Percentiles rank a stretch among this genome's conserved stretches.
These are phyloP conservation scores for Lepilemur septentrionalis DNA, from an alignment of 2,797 vertebrate species.

Conservation along the genomic window DNA sequence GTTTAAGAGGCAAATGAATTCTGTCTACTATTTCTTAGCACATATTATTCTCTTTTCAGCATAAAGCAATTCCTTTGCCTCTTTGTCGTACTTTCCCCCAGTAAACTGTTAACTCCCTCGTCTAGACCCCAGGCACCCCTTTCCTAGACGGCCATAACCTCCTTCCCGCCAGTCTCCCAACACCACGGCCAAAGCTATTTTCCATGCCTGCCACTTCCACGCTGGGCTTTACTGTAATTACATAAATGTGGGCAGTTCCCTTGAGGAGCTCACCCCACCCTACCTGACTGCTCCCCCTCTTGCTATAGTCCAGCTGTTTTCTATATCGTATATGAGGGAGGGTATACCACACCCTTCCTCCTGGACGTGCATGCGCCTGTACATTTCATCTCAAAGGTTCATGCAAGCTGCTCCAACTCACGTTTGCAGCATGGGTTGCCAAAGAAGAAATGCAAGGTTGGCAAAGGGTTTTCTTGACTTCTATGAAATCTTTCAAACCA, in stretches of 20 bases:
- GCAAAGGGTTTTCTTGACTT: background rate
- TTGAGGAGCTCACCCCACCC: background rate
- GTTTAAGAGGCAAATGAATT: slow-evolving; percentile 28
- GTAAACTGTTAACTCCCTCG: slow-evolving; percentile 19
- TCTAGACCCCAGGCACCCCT: background rate
- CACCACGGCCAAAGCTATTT: background rate
- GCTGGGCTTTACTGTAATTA: background rate
- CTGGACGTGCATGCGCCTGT: background rate
- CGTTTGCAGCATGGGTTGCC: background rate
- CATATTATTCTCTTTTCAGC: background rate
- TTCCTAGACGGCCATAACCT: background rate
- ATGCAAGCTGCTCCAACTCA: background rate
- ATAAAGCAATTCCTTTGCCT: slow-evolving; percentile 4
- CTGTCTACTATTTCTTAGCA: slow-evolving; percentile 1
- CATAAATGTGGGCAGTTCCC: background rate
- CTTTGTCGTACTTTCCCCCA: slow-evolving; percentile 28
- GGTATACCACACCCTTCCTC: background rate
- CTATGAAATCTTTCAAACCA: background rate
- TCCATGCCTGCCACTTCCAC: background rate
- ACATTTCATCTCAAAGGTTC: background rate
- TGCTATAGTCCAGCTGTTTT: background rate
- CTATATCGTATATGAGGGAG: background rate
- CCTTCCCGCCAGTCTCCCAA: background rate
- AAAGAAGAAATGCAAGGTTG: background rate
- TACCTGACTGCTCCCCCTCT: background rate